Conservation (phyloP, 2,113 vertebrate genomes). For the Uria lomvia region DNA sequence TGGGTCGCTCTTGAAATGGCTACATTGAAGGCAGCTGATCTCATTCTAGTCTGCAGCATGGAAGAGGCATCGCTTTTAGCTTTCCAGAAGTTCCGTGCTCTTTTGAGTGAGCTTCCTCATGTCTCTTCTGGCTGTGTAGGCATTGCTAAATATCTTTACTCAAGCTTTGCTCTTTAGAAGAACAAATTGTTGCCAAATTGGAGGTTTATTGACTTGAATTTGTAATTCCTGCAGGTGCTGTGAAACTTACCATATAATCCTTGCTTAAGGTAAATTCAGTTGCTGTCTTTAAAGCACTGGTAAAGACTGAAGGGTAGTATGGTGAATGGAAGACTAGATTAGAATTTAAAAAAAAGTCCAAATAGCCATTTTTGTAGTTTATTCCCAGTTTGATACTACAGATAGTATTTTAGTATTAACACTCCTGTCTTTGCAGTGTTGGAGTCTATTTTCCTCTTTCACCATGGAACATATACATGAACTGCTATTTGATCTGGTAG, state of each 20-base stretch:
- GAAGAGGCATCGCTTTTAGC: neutral
- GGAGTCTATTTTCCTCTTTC: slow-evolving; percentile 27
- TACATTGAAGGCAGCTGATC: neutral
- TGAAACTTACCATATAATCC: neutral
- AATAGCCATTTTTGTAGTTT: neutral
- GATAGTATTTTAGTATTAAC: neutral
- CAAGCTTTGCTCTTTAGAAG: neutral
- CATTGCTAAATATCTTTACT: neutral
- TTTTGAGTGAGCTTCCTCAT: neutral
- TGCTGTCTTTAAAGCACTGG: neutral
- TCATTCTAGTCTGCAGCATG: neutral
- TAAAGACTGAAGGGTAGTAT: neutral
- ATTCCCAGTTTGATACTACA: neutral
- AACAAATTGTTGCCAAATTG: neutral
- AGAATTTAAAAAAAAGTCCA: neutral
- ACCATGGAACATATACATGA: slow-evolving; percentile 14
- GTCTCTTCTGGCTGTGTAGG: neutral
- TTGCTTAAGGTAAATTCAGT: neutral
- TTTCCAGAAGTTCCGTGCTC: neutral
- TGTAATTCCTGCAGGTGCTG: neutral
- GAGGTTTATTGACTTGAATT: neutral
- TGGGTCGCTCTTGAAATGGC: neutral
- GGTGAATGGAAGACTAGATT: neutral
- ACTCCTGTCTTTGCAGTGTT: neutral
- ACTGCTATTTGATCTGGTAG: slow-evolving; percentile 61